These are phyloP conservation scores for Lutraria rhynchaena DNA, from an alignment of 1,140 invertebrate species.

Conservation along the genomic window DNA sequence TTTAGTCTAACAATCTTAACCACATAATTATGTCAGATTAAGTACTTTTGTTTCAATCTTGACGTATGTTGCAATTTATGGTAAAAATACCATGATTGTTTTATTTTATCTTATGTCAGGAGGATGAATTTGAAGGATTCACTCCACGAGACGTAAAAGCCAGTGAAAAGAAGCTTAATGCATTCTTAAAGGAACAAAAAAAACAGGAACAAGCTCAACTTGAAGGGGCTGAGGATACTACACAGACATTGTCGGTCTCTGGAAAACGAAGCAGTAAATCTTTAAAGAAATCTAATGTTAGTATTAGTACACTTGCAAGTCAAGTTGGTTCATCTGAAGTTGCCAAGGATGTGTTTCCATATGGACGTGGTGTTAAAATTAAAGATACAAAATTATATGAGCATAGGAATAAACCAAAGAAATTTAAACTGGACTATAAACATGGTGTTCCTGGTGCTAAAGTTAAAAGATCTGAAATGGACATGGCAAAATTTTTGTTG, in stretches of 20 bases:
- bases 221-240: background rate
- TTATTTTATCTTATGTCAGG: conserved; percentile 70
- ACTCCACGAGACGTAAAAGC: conserved; percentile 70
- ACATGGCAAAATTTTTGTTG: conserved; percentile 68
- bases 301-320: too few relatives aligned
- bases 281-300: background rate
- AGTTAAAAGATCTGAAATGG: conserved; percentile 54
- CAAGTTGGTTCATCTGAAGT: too few relatives aligned
- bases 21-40: too few relatives aligned
- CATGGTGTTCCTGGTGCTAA: conserved; percentile 27
- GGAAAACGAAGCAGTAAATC: conserved; percentile 16
- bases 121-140: conserved; percentile 82
- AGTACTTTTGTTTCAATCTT: too few relatives aligned
- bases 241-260: conserved; percentile 16
- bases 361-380: conserved; percentile 16
- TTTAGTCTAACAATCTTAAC: too few relatives aligned
- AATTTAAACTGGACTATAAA: conserved; percentile 44
- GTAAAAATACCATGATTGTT: too few relatives aligned
- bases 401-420: conserved; percentile 40
- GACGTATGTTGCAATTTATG: too few relatives aligned
- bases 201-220: conserved; percentile 22
- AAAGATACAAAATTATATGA: conserved; percentile 32
- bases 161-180: conserved; percentile 65
- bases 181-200: conserved; percentile 45
- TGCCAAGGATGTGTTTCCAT: background rate